phyloP scores from a whole-genome alignment of 2,113 vertebrate genomes.

The Channa maculata region DNA sequence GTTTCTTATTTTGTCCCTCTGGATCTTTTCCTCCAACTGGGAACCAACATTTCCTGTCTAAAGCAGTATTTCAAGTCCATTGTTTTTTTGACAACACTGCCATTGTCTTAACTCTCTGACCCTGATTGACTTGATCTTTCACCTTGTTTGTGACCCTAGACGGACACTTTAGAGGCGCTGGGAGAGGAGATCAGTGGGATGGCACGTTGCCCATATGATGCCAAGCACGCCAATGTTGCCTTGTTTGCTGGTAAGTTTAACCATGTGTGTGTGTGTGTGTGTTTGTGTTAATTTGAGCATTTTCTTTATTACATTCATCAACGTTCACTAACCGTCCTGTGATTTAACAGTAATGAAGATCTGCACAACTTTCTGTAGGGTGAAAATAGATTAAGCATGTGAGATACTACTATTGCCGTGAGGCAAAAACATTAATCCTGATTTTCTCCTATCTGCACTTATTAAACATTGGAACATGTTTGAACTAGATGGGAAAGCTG shows the following conservation, averaged over 20 bases:
- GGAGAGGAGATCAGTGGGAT: constrained; percentile 98
- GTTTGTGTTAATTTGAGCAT: not conserved
- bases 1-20: constrained; percentile 11
- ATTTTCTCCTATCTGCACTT: constrained; percentile 51
- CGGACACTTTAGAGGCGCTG: constrained; percentile 91
- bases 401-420: constrained; percentile 29
- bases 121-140: constrained; percentile 44
- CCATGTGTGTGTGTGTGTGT: not conserved
- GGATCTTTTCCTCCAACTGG: constrained; percentile 16
- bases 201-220: constrained; percentile 98
- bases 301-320: not conserved
- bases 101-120: constrained; percentile 28
- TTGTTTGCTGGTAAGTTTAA: constrained; percentile 92
- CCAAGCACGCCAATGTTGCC: constrained; percentile 96
- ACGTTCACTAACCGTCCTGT: not conserved
- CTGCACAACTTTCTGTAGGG: not conserved
- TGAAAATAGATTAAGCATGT: constrained; percentile 31
- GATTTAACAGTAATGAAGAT: not conserved
- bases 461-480: constrained; percentile 46
- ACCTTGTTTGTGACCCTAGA: constrained; percentile 80
- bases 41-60: constrained; percentile 14
- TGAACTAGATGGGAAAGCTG: constrained; percentile 56
- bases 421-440: constrained; percentile 55
- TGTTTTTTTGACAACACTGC: constrained; percentile 32
- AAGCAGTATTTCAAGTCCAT: constrained; percentile 8